Base-by-base conservation (phyloP, 2,797 vertebrate species). In the Emydoidea blandingii region DNA sequence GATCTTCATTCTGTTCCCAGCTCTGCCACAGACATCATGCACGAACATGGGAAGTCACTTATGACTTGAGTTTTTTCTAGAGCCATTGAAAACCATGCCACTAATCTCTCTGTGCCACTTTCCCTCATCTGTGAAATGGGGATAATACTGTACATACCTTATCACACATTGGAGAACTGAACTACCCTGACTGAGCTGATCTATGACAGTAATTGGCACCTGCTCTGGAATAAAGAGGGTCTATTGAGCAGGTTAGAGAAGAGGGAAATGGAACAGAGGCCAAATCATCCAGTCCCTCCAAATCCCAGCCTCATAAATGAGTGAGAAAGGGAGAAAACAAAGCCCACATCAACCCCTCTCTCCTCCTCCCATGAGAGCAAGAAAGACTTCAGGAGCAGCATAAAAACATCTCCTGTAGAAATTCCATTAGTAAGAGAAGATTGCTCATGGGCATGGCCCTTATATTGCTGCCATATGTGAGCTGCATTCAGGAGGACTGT, bases 141-240 rank as follows among this genome's bases (percentile, higher is more conserved):
- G 85, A 62, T 1, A 41, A n/a, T 81, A 85, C n/a, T 57, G 53
- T 92, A 76, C 83, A 83, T 53, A n/a, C 34, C 34, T 18, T 56
- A 6, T 47, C 11, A 82, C 12, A 7, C 47, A 3, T 4, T 91
- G 23, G 1, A 19, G 56, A 88, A 52, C 4, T 86, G 5, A 87
- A n/a, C 19, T 72, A 2, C 34, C 44, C 76, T 91, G 25, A 76
- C 5, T 78, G 27, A 62, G 14, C 6, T 87, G 15, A 81, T 27
- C 8, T 92, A 78, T 84, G 44, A 6, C 2, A 31, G 10, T 81
- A 79, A 37, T 4, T 79, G 81, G 68, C 9, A 21, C 19, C 8
- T 14, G 2, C 34, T 27, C 10, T 49, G 0, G 34, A 19, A 2
- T 3, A 2, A 0, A 9, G 2, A 41, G 7, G 16, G n/a, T 8